Conservation (phyloP, 2,113 vertebrate genomes). For the Myrmecophaga tridactyla region DNA sequence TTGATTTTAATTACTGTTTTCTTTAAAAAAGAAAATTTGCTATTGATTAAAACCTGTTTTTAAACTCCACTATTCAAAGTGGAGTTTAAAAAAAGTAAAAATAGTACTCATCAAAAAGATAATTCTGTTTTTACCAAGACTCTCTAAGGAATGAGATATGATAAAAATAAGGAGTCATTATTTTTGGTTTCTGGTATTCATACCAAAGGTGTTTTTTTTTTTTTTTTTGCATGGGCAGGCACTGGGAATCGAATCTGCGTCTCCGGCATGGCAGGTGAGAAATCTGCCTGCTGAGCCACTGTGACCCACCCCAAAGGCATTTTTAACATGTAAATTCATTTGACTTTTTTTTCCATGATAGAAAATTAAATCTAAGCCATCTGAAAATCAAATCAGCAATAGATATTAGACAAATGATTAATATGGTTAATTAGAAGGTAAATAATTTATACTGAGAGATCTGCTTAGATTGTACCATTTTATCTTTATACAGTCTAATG, state of each 20-base stretch:
- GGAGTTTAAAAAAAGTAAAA: too few relatives aligned
- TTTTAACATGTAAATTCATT: conserved; percentile 23
- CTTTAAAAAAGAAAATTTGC: background rate
- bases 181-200: background rate
- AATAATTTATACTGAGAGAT: background rate
- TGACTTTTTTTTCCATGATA: background rate
- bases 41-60: background rate
- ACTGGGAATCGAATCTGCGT: too few relatives aligned
- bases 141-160: background rate
- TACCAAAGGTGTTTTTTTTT: background rate
- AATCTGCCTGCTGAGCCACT: too few relatives aligned
- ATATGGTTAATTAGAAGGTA: background rate
- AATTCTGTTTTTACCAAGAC: background rate
- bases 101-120: background rate
- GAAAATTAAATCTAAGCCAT: conserved; percentile 16
- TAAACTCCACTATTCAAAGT: background rate
- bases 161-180: background rate
- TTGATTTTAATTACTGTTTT: conserved; percentile 1
- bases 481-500: background rate
- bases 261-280: too few relatives aligned
- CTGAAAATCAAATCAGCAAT: conserved; percentile 1
- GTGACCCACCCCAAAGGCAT: too few relatives aligned
- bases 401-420: background rate
- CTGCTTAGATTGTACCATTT: background rate
- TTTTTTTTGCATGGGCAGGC: too few relatives aligned